Percentiles rank a stretch among this genome's conserved stretches.
phyloP scores from a whole-genome alignment of 1,140 invertebrate species.

The Bombus sibiricus region DNA sequence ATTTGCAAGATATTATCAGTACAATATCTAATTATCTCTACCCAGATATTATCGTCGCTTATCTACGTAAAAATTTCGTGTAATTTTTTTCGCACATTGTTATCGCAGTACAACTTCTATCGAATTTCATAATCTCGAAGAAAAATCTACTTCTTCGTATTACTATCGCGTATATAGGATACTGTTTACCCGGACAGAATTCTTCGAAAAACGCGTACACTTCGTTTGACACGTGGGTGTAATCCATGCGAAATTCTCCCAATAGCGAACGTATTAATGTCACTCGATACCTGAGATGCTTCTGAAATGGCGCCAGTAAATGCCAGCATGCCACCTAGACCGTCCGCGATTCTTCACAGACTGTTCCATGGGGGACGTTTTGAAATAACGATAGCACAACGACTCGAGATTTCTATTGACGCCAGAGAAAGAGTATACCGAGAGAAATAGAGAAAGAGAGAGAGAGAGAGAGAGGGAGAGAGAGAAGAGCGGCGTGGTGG shows the following conservation, averaged over 20 bases:
- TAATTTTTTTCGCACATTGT: neutral
- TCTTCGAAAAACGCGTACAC: neutral
- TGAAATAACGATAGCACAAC: conserved; percentile 9
- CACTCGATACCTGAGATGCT: neutral
- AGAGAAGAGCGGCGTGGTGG: neutral
- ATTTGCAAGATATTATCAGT: neutral
- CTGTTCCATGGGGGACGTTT: neutral
- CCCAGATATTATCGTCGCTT: neutral
- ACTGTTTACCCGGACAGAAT: neutral
- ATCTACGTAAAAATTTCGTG: neutral
- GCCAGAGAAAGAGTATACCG: neutral
- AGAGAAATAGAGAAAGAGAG: neutral
- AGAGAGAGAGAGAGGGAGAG: neutral
- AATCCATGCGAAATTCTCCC: too few species aligned
- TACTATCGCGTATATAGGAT: neutral
- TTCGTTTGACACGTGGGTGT: neutral
- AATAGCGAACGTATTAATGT: neutral
- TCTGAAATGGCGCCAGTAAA: neutral
- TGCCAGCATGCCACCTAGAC: neutral
- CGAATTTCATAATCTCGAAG: neutral
- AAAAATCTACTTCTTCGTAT: neutral
- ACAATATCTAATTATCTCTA: neutral
- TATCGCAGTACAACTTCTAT: neutral
- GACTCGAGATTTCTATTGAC: neutral
- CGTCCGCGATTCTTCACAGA: neutral